A percentile compares a stretch with the other conserved stretches of the same genome.
Conservation (phyloP, 1,140 invertebrate species). For the Mercenaria mercenaria region DNA sequence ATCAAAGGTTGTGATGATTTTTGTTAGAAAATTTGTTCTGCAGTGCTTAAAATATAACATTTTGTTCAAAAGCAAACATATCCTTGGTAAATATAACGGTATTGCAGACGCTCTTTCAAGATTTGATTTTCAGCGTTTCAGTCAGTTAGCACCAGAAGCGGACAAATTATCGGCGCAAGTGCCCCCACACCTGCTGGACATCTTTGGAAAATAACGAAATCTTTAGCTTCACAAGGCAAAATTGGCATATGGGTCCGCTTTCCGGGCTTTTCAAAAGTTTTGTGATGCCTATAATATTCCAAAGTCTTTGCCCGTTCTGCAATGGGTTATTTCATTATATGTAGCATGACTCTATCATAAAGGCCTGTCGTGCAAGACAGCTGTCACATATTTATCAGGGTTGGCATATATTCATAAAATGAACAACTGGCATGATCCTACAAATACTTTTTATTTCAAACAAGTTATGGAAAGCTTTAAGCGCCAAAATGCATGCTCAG, state of each 20-base stretch:
- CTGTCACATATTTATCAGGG: slow-evolving; percentile 11
- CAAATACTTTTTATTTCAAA: slow-evolving; percentile 12
- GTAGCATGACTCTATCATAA: background rate
- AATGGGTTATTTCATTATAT: background rate
- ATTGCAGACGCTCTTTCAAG: slow-evolving; percentile 54
- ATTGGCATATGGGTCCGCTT: background rate
- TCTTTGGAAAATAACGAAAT: slow-evolving; percentile 2
- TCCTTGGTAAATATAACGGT: slow-evolving; percentile 33
- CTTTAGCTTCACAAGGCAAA: background rate
- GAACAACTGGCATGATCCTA: background rate
- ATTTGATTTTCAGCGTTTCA: slow-evolving; percentile 48
- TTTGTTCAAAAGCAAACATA: slow-evolving; percentile 23
- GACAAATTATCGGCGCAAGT: background rate
- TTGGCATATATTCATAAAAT: background rate
- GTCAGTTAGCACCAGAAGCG: slow-evolving; percentile 9
- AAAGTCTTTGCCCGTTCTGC: background rate
- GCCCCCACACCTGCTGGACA: background rate
- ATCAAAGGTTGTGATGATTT: slow-evolving; percentile 28
- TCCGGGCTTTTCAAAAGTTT: background rate
- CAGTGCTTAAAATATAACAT: slow-evolving; percentile 37
- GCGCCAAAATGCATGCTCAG: background rate
- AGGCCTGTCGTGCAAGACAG: background rate
- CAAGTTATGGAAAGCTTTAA: slow-evolving; percentile 3
- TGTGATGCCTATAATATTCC: background rate
- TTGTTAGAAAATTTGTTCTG: slow-evolving; percentile 46